These are phyloP conservation scores for Hylomyscus alleni DNA, from an alignment of 2,797 vertebrate species.

Conservation along the genomic window DNA sequence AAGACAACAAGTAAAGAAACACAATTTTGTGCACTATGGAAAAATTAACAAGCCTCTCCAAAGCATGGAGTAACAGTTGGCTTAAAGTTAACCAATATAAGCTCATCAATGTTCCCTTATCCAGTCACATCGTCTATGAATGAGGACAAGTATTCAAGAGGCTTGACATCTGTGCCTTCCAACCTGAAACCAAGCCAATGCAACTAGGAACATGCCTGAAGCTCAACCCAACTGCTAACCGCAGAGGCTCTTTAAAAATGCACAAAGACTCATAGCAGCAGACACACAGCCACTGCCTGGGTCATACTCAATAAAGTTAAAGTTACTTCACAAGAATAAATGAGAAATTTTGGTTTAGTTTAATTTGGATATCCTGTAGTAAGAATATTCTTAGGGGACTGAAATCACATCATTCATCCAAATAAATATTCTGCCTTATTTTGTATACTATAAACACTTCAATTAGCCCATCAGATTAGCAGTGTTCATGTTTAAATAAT, in stretches of 20 bases:
- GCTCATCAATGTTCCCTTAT: neutral
- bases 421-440: conserved; percentile 70
- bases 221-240: conserved; percentile 10
- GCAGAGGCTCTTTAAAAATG: conserved; percentile 61
- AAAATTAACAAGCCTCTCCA: conserved; percentile 56
- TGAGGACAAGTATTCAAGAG: conserved; percentile 34
- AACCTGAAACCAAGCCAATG: conserved; percentile 16
- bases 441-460: conserved; percentile 66
- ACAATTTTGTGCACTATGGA: conserved; percentile 26
- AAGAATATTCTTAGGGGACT: conserved; percentile 38
- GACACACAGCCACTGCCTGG: conserved; percentile 25
- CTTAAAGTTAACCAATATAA: conserved; percentile 20
- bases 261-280: conserved; percentile 6
- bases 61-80: neutral
- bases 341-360: conserved; percentile 13
- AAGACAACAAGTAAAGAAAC: conserved; percentile 48
- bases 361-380: conserved; percentile 54
- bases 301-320: conserved; percentile 64
- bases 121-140: conserved; percentile 46
- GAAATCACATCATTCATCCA: conserved; percentile 54
- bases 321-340: conserved; percentile 39
- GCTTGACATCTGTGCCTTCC: conserved; percentile 32
- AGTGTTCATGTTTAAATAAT: conserved; percentile 63
- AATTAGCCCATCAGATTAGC: conserved; percentile 29
- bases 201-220: conserved; percentile 41